Percentiles rank a stretch among this genome's conserved stretches.
Evolutionary conservation across 2,113 vertebrate genomes (phyloP).

Genomic region (Ascaphus truei): DNA sequence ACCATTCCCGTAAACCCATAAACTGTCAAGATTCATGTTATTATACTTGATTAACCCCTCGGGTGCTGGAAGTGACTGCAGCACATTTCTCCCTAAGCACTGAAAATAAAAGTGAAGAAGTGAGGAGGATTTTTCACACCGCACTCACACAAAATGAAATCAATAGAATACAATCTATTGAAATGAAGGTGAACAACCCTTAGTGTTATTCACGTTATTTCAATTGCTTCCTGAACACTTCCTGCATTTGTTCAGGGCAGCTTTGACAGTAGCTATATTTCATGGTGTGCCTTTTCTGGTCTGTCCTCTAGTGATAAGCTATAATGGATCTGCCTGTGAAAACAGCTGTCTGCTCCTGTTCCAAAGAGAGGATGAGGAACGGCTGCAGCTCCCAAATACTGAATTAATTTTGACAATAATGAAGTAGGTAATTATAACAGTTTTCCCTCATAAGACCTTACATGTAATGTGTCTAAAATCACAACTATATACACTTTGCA

Average conservation of each 20-base stretch:
- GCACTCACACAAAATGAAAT: slow-evolving; percentile 52
- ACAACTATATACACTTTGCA: slow-evolving; percentile 6
- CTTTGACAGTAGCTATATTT: slow-evolving; percentile 89
- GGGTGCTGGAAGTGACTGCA: too few relatives aligned
- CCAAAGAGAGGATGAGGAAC: slow-evolving; percentile 73
- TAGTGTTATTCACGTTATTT: slow-evolving; percentile 20
- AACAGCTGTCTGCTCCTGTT: slow-evolving; percentile 69
- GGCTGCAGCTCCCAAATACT: slow-evolving; percentile 63
- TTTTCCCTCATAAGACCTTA: slow-evolving; percentile 70
- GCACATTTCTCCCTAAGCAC: neutral
- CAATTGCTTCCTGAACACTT: slow-evolving; percentile 36
- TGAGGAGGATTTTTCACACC: neutral
- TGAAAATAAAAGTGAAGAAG: neutral
- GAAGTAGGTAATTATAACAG: slow-evolving; percentile 91
- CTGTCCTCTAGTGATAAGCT: slow-evolving; percentile 88
- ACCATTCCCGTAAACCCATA: too few relatives aligned
- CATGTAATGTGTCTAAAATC: slow-evolving; percentile 51
- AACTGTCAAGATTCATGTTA: too few relatives aligned
- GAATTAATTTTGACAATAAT: slow-evolving; percentile 93
- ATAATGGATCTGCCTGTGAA: slow-evolving; percentile 83
- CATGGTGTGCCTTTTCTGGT: slow-evolving; percentile 60
- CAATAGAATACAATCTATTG: slow-evolving; percentile 56
- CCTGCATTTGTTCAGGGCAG: slow-evolving; percentile 34
- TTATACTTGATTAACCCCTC: too few relatives aligned
- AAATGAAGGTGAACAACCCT: slow-evolving; percentile 45